Conservation (phyloP, 2,888 invertebrate species). For the Elmis aenea region DNA sequence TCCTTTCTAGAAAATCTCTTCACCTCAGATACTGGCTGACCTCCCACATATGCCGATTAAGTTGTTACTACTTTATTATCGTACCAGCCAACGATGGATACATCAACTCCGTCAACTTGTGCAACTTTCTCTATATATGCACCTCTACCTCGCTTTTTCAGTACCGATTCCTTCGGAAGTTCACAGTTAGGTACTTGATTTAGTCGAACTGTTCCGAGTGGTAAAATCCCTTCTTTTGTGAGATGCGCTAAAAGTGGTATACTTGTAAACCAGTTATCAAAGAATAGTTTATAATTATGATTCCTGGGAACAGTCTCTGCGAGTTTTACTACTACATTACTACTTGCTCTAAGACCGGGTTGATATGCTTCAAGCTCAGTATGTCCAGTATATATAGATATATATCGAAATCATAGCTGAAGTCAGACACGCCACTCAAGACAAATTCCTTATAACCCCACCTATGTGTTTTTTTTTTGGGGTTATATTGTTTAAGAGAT, state of each 20-base stretch:
- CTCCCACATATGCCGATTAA: slow-evolving; percentile 31
- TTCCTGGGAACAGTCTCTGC: slow-evolving; percentile 8
- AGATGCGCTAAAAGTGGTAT: slow-evolving; percentile 3
- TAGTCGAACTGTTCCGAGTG: slow-evolving; percentile 1
- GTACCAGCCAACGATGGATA: slow-evolving; percentile 4
- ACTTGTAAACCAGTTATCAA: slow-evolving; percentile 4
- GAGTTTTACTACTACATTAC: slow-evolving; percentile 30
- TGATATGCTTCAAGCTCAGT: slow-evolving; percentile 17
- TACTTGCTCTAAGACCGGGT: slow-evolving; percentile 29
- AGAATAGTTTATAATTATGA: slow-evolving; percentile 4
- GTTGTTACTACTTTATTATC: slow-evolving; percentile 18
- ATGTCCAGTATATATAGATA: slow-evolving; percentile 25
- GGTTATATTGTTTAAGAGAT: slow-evolving; percentile 34
- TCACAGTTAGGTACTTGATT: slow-evolving; percentile 6
- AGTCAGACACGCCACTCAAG: slow-evolving; percentile 35
- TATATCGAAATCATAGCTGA: slow-evolving; percentile 39
- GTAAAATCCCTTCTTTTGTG: slow-evolving; percentile 1
- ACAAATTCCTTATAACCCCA: slow-evolving; percentile 37
- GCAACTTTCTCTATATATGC: slow-evolving; percentile 11
- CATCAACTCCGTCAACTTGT: slow-evolving; percentile 4
- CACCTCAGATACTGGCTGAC: slow-evolving; percentile 6
- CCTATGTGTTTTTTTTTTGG: slow-evolving; percentile 32
- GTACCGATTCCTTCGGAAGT: slow-evolving; percentile 18
- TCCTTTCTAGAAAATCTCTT: slow-evolving; percentile 8
- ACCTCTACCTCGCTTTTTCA: slow-evolving; percentile 16